Conservation (phyloP, 2,888 invertebrate species). For the Netelia melanura region DNA sequence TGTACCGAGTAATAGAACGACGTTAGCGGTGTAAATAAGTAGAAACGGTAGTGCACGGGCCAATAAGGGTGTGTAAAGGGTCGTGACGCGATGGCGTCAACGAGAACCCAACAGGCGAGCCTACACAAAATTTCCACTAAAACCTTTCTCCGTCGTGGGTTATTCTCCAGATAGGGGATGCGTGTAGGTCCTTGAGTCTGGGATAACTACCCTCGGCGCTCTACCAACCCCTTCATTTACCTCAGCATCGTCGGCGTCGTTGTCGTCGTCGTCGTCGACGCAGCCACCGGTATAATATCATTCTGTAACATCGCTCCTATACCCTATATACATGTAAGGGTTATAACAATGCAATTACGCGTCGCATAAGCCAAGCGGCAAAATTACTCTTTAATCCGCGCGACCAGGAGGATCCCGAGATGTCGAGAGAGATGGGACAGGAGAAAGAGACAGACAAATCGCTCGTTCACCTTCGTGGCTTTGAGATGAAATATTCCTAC, state of each 20-base stretch:
- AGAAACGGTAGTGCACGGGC: neutral
- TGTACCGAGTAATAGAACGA: constrained; percentile 11
- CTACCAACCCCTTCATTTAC: constrained; percentile 48
- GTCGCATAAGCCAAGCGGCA: constrained; percentile 80
- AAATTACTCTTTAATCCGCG: constrained; percentile 82
- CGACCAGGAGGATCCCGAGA: constrained; percentile 52
- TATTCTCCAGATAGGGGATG: constrained; percentile 35
- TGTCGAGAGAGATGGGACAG: constrained; percentile 40
- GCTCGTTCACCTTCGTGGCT: neutral
- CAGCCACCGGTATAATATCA: neutral
- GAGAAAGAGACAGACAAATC: constrained; percentile 38
- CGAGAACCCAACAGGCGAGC: constrained; percentile 78
- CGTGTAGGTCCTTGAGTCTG: constrained; percentile 25
- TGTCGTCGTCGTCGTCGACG: constrained; percentile 49
- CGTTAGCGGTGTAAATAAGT: neutral
- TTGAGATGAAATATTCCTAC: no score
- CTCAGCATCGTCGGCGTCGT: constrained; percentile 55
- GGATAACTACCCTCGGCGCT: constrained; percentile 2
- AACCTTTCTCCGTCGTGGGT: constrained; percentile 71
- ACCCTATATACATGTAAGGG: constrained; percentile 68
- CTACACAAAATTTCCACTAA: constrained; percentile 80
- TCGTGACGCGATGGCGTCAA: constrained; percentile 74
- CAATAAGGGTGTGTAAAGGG: constrained; percentile 55
- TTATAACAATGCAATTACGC: constrained; percentile 82
- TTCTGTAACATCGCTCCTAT: neutral